A percentile compares a stretch with the other conserved stretches of the same genome.
Conservation (phyloP, 2,113 vertebrate species). For the Recurvirostra avosetta region DNA sequence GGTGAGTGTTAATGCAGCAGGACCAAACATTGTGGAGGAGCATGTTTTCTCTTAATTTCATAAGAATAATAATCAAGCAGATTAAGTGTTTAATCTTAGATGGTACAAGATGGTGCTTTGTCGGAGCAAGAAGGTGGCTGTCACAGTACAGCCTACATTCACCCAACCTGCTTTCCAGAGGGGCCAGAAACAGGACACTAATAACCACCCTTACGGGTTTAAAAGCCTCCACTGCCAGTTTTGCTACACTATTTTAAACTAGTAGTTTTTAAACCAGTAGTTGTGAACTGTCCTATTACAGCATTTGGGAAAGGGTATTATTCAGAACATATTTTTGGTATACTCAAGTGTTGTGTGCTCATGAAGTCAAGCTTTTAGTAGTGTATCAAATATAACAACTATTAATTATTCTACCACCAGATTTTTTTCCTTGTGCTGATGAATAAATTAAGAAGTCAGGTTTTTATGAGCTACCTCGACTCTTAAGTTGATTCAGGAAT, state of each 20-base stretch:
- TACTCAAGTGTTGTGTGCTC: slow-evolving; percentile 17
- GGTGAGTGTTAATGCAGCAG: neutral
- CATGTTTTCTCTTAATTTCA: neutral
- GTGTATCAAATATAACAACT: slow-evolving; percentile 32
- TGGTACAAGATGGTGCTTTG: neutral
- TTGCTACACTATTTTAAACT: neutral
- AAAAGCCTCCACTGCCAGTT: neutral
- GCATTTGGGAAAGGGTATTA: neutral
- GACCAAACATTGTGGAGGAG: neutral
- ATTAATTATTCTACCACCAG: slow-evolving; percentile 65
- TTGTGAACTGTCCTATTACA: neutral
- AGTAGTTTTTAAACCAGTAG: neutral
- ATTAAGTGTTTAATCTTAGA: neutral
- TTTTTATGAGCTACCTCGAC: slow-evolving; percentile 38
- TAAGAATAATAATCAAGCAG: neutral
- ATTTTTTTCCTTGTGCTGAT: slow-evolving; percentile 38
- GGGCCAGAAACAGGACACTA: neutral
- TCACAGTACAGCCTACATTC: neutral
- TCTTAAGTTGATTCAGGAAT: slow-evolving; percentile 1
- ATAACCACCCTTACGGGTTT: neutral
- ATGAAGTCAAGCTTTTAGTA: slow-evolving; percentile 54
- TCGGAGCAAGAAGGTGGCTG: neutral
- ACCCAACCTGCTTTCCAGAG: neutral
- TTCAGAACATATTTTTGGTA: slow-evolving; percentile 5
- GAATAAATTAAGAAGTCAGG: slow-evolving; percentile 60